A percentile compares a stretch with the other conserved stretches of the same genome.
phyloP scores from a whole-genome alignment of 1,140 invertebrate genomes.

The Apolygus lucorum region DNA sequence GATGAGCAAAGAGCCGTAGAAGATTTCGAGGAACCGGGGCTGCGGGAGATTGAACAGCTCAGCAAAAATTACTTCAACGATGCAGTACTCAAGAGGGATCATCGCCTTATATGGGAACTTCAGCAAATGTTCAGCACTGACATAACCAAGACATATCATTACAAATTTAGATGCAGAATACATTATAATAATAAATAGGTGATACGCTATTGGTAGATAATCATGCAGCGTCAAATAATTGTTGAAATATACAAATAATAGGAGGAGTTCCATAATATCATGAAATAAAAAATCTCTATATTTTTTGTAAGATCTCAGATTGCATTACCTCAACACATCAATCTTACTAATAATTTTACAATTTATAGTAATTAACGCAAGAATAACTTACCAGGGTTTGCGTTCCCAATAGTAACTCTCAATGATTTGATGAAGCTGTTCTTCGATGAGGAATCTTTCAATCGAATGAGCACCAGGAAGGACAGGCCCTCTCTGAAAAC shows the following conservation, averaged over 20 bases:
- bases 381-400: constrained; percentile 72
- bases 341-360: too few species aligned
- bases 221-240: too few species aligned
- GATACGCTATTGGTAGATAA: too few species aligned
- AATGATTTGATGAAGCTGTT: constrained; percentile 90
- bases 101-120: constrained; percentile 88
- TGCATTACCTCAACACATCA: constrained; percentile 20
- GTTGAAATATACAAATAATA: too few species aligned
- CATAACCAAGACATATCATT: constrained; percentile 36
- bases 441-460: constrained; percentile 95
- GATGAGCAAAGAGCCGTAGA: constrained; percentile 91
- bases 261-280: too few species aligned
- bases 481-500: constrained; percentile 48
- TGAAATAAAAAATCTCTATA: too few species aligned
- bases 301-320: too few species aligned
- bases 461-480: constrained; percentile 94
- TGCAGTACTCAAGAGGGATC: constrained; percentile 95
- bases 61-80: constrained; percentile 92
- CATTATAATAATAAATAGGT: too few species aligned
- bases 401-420: constrained; percentile 80
- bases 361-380: neutral
- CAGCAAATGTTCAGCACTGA: constrained; percentile 75
- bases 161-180: neutral
- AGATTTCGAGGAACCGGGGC: constrained; percentile 80
- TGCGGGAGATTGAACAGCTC: constrained; percentile 89